Evolutionary conservation across 2,888 invertebrate species (phyloP).

Genomic region (Anaspis maculata): DNA sequence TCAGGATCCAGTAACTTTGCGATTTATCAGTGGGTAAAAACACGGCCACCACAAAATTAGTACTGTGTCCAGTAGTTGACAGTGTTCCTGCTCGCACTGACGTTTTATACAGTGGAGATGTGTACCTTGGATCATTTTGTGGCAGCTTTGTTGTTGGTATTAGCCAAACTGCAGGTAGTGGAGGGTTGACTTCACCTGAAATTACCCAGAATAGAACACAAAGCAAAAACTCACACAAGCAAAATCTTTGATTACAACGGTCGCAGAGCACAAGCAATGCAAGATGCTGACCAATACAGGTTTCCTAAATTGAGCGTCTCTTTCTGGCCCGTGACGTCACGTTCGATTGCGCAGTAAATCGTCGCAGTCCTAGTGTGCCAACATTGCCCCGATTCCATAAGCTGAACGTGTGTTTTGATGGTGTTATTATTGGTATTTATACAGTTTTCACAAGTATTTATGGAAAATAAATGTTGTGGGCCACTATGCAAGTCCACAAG

Average conservation of each 20-base stretch:
- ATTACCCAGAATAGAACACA: conserved; percentile 17
- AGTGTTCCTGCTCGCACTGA: conserved; percentile 76
- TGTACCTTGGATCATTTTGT: conserved; percentile 56
- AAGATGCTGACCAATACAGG: conserved; percentile 10
- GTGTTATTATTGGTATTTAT: no score
- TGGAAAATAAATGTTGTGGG: no score
- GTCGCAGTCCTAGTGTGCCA: no score
- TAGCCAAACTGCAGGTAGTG: conserved; percentile 60
- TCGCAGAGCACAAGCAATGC: no score
- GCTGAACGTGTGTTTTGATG: no score
- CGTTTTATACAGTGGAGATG: conserved; percentile 81
- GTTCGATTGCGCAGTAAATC: no score
- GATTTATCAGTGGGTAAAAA: conserved; percentile 56
- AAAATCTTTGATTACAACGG: conserved; percentile 13
- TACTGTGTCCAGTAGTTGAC: conserved; percentile 89
- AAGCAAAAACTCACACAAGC: conserved; percentile 3
- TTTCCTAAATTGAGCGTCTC: conserved; percentile 27
- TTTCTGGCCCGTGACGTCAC: no score
- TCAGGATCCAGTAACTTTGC: conserved; percentile 78
- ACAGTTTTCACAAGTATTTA: no score
- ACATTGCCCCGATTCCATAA: no score
- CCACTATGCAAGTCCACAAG: no score
- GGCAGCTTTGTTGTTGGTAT: conserved; percentile 56
- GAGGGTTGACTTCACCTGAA: conserved; percentile 66
- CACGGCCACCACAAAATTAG: conserved; percentile 81